Evolutionary conservation across 2,888 invertebrate genomes (phyloP), one percentile per base, ranked within the genome.

Genomic region (Nematopogon swammerdamellus): DNA sequence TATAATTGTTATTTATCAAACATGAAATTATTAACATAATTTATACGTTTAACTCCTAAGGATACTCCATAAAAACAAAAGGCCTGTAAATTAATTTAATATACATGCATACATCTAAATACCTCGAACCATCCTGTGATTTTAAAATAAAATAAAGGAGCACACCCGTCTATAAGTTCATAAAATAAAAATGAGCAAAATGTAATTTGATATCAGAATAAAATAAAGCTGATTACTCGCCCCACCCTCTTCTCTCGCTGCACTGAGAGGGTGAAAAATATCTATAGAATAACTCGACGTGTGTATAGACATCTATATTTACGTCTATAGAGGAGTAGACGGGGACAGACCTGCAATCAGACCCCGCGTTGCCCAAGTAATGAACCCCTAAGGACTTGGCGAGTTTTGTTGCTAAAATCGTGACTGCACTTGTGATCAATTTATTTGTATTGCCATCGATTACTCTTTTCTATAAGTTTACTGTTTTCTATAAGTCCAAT

Each of bases 381-480:
- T 76, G 77, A 80, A 74, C 77, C 80, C 79, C 77, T 55, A 49
- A 63, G 75, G 80, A 73, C 61, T 63, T 14, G 62, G 66, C 62
- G 65, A n/a, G n/a, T 66, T 68, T 65, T 62, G 64, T 65, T 60
- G 61, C 70, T 64, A 68, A 70, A 70, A 67, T 68, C 79, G 76
- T 79, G 79, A 80, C 75, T 71, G 67, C 68, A 77, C 73, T 77
- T 69, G 59, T 67, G 71, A 79, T 77, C 72, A 67, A 70, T 70
- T 70, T 25, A 4, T 25, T 4, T 36, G 6, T 36, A 36, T 3
- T 36, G 8, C 11, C 36, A 14, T 25, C 5, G 10, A 25, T 25
- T 25, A 25, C 25, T 25, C 25, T 4, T 25, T n/a, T n/a, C n/a
- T n/a, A n/a, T n/a, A n/a, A n/a, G n/a, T n/a, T n/a, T n/a, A n/a